These are phyloP conservation scores for Sphaerophoria taeniata DNA, from an alignment of 2,888 invertebrate genomes.

Conservation along the genomic window DNA sequence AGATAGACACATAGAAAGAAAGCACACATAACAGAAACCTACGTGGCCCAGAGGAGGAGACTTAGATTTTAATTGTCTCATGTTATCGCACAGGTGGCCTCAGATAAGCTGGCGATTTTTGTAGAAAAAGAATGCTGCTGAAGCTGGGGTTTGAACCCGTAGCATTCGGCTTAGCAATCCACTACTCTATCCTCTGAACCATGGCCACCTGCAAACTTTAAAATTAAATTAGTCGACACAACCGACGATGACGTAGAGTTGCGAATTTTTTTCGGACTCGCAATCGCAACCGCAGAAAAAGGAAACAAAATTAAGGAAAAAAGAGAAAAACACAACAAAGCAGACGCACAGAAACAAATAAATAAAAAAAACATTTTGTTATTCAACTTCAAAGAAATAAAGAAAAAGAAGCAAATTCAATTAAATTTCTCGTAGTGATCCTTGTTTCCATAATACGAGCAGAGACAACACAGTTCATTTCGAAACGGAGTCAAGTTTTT, in stretches of 20 bases:
- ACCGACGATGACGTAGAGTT: background rate
- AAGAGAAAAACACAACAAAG: background rate
- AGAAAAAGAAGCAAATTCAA: constrained; percentile 49
- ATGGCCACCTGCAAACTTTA: no score
- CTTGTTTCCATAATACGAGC: constrained; percentile 24
- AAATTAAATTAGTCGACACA: constrained; percentile 7
- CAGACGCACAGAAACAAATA: constrained; percentile 12
- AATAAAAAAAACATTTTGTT: constrained; percentile 13
- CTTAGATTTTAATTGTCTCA: no score
- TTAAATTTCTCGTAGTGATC: constrained; percentile 59
- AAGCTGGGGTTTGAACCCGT: no score
- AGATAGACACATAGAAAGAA: no score
- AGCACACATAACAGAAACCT: no score
- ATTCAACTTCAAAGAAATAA: constrained; percentile 18
- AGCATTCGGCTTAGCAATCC: no score
- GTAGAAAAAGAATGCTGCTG: no score
- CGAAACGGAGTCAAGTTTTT: constrained; percentile 29
- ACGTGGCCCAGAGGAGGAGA: no score
- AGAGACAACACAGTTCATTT: constrained; percentile 48
- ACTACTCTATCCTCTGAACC: no score
- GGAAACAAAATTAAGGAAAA: background rate
- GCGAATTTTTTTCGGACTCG: background rate
- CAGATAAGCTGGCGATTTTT: no score
- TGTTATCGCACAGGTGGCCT: no score
- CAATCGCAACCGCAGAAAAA: constrained; percentile 1